Base-by-base conservation (phyloP, 2,797 vertebrate species). In the Danio choprae region DNA sequence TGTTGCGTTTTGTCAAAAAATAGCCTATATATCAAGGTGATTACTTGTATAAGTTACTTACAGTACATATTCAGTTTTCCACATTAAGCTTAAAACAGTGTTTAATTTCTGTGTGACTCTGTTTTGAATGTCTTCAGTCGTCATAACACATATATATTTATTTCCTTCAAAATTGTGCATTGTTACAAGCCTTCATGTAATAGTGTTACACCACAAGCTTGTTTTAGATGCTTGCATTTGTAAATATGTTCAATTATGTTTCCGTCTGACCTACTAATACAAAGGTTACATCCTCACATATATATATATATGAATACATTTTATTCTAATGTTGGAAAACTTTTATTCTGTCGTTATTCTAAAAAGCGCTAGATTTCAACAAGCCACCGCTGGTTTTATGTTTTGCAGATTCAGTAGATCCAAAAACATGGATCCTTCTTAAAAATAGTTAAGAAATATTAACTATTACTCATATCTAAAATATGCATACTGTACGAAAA, bases 11-110 rank as follows among this genome's bases (percentile, higher is more conserved):
- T 67, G 40, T 59, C n/a, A 69, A 41, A 43, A 68, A 59, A 36
- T 69, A 9, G 8, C 7, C 1, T 50, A 41, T 43, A 60, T 78
- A 59, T 69, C 48, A 36, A 63, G 63, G 43, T 36, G 0, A 38
- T 71, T 48, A 60, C 38, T 15, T 59, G 36, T 16, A 62, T 55
- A 71, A 51, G 46, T 60, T 51, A 55, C 56, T 20, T 60, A 38
- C 16, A 13, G 46, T 18, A 16, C 46, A 63, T 63, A 15, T 56
- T 62, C 59, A 51, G 38, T 53, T 53, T 41, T 71, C 20, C 64
- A 75, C 75, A 70, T 60, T 83, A 68, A 20, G 62, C 41, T 73
- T 58, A 29, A 73, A 69, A 77, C 50, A 44, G 69, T 74, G 73
- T 77, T 81, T 74, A 1, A 51, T 70, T 69, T 62, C 44, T 71